Conservation (phyloP, 2,113 vertebrate species). For the Pangasianodon gigas region DNA sequence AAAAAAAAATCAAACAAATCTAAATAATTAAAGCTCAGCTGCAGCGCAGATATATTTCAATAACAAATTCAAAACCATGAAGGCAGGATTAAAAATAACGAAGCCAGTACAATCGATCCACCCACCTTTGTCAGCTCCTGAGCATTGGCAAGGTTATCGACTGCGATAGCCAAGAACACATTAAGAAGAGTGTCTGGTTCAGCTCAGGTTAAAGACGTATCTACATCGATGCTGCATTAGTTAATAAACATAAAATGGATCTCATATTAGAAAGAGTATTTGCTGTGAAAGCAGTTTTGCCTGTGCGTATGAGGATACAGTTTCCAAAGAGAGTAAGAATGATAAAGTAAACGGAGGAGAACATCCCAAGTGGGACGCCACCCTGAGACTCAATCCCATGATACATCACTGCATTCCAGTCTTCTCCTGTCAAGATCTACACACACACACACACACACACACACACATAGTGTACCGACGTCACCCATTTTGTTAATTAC, state of each 20-base stretch:
- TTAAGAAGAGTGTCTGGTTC: conserved; percentile 90
- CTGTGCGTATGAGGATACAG: conserved; percentile 84
- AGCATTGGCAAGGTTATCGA: conserved; percentile 95
- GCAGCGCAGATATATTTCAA: background rate
- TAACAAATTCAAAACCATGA: background rate
- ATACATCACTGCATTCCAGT: conserved; percentile 99
- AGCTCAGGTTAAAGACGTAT: conserved; percentile 73
- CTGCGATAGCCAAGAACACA: conserved; percentile 95
- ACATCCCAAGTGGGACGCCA: conserved; percentile 90
- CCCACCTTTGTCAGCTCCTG: conserved; percentile 95
- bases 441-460: conserved; percentile 33
- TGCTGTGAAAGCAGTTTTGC: background rate
- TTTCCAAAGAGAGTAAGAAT: conserved; percentile 95
- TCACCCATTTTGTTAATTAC: background rate
- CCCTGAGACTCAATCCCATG: conserved; percentile 95
- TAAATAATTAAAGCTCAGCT: background rate
- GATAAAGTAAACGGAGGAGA: conserved; percentile 96
- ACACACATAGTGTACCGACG: background rate
- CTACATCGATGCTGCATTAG: background rate
- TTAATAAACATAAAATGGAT: background rate
- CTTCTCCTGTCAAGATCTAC: conserved; percentile 95
- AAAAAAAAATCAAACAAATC: background rate
- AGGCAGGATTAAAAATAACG: background rate
- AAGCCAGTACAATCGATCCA: background rate
- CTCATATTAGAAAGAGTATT: background rate